Base-by-base conservation (phyloP, 1,140 invertebrate species). In the Mya arenaria region DNA sequence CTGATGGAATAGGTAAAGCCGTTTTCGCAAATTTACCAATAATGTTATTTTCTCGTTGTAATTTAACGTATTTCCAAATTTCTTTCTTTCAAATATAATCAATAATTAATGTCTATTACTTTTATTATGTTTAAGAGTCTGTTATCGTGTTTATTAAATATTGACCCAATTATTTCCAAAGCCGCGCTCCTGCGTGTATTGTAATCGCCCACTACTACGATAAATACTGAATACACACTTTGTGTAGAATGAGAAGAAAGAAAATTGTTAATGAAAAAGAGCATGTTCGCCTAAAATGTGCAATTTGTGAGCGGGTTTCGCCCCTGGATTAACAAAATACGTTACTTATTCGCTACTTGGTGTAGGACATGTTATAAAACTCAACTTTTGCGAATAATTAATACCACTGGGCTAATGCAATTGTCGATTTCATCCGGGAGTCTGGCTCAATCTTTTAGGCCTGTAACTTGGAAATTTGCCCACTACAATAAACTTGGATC, bases 191-290 rank as follows among this genome's bases (percentile, higher is more conserved):
- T 30, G 13, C 41, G 32, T 1, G 73, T 65, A 75, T 17, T 75
- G 73, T 75, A 30, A 75, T 65, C 55, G 23, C 34, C 73, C 41
- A 75, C 73, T 75, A 75, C 73, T 75, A 75, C 73, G 62, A 75
- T 75, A 75, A 75, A 75, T 75, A 75, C 73, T 62, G 34, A 44
- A 39, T 19, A 69, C 73, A 75, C 73, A 75, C 56, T 63, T 75
- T 75, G 73, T 75, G 73, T 63, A 63, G 58, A 63, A 44, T 60
- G 73, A 23, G 39, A 75, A 75, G 73, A 75, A 75, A 72, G 69
- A 37, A 72, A 72, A 30, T 48, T 63, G 62, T 56, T 75, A 56
- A 75, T 63, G 62, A 60, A 58, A 48, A 15, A n/a, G 34, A 63
- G 41, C 62, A 44, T 37, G 25, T n/a, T 36, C 56, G 36, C 36